Conservation (phyloP, 2,113 vertebrate genomes). For the Tyto alba region DNA sequence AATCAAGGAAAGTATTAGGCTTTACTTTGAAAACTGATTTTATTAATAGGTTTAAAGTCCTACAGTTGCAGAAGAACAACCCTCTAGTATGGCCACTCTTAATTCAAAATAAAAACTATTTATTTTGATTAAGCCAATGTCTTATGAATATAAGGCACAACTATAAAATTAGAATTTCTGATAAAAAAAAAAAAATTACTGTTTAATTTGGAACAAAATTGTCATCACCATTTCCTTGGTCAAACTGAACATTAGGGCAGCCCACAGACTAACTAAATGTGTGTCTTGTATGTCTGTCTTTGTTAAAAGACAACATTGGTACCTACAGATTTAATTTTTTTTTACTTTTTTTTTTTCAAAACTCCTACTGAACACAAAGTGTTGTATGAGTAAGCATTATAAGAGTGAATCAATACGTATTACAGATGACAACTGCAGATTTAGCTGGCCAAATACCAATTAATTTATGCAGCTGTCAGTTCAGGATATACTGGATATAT, state of each 20-base stretch:
- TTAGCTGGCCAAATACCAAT: constrained; percentile 13
- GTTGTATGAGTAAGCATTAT: neutral
- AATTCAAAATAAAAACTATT: neutral
- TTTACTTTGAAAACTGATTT: neutral
- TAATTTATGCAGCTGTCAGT: constrained; percentile 8
- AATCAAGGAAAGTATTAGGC: neutral
- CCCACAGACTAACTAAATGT: neutral
- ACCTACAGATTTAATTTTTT: neutral
- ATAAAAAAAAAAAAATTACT: neutral
- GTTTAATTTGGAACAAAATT: neutral
- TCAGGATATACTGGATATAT: neutral
- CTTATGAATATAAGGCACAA: neutral
- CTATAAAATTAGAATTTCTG: neutral
- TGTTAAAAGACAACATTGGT: neutral
- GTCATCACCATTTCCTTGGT: neutral
- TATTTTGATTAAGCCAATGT: neutral
- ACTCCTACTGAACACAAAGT: neutral
- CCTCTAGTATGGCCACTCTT: neutral
- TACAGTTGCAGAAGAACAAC: neutral
- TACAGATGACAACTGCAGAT: neutral
- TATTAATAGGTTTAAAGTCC: neutral
- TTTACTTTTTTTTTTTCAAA: neutral
- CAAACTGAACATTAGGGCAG: neutral
- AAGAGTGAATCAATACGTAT: neutral
- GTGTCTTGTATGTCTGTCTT: neutral